These are phyloP conservation scores for Chalcis sispes DNA, from an alignment of 2,888 invertebrate species.

Conservation along the genomic window DNA sequence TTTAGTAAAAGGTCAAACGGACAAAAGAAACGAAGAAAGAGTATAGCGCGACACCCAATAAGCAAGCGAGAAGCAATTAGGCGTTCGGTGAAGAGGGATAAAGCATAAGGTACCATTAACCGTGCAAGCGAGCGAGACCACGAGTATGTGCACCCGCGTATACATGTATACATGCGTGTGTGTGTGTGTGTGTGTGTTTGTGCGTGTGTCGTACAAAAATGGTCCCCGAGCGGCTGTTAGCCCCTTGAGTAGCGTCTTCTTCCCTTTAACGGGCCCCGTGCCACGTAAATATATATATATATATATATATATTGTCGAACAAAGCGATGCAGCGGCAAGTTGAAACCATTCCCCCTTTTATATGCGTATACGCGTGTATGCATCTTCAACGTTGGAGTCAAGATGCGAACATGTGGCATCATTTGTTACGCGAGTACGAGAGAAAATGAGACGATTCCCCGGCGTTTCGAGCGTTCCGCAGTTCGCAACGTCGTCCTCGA, in stretches of 20 bases:
- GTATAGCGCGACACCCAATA: not conserved
- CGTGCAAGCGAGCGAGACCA: slow-evolving; percentile 71
- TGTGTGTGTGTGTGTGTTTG: not conserved
- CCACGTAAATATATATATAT: slow-evolving; percentile 59
- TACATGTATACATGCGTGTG: not conserved
- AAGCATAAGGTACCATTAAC: slow-evolving; percentile 70
- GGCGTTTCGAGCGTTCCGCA: slow-evolving; percentile 51
- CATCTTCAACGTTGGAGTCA: slow-evolving; percentile 61
- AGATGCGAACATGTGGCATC: slow-evolving; percentile 76
- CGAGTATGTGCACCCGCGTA: slow-evolving; percentile 54
- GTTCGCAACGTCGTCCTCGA: no score
- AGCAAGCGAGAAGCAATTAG: slow-evolving; percentile 34
- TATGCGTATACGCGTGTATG: slow-evolving; percentile 35
- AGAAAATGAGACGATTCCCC: slow-evolving; percentile 52
- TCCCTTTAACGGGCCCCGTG: slow-evolving; percentile 58
- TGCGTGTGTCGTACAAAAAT: slow-evolving; percentile 63
- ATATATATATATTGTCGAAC: no score
- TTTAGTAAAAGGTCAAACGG: not conserved
- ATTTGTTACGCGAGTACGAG: slow-evolving; percentile 69
- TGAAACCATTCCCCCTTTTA: slow-evolving; percentile 63
- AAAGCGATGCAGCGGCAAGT: slow-evolving; percentile 59
- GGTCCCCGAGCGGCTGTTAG: slow-evolving; percentile 74
- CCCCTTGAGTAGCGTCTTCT: slow-evolving; percentile 62
- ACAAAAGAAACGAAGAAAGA: not conserved
- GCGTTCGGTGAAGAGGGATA: slow-evolving; percentile 15